A percentile compares a stretch with the other conserved stretches of the same genome.
phyloP scores from a whole-genome alignment of 2,797 vertebrate genomes.

The Apogon hyalosoma region DNA sequence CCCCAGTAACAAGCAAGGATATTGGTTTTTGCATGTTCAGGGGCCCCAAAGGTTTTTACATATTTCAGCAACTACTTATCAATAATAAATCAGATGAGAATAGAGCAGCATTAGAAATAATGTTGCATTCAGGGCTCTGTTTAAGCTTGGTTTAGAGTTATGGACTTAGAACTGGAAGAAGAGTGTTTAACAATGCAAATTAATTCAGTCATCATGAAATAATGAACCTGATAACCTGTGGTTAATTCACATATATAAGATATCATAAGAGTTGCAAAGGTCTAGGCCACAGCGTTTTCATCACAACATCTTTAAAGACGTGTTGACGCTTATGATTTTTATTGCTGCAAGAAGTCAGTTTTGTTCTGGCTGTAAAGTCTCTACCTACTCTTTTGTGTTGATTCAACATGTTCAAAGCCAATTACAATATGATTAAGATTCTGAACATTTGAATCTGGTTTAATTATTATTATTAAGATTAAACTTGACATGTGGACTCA shows the following conservation, averaged over 20 bases:
- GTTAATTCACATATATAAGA: not conserved
- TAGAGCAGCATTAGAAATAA: not conserved
- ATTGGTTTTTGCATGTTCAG: conserved; percentile 1
- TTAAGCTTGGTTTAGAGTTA: not conserved
- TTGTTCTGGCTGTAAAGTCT: not conserved
- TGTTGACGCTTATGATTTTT: not conserved
- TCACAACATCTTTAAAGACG: not conserved
- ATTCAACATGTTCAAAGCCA: conserved; percentile 5
- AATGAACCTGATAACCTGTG: conserved; percentile 13
- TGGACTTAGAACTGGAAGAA: not conserved
- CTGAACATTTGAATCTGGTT: not conserved
- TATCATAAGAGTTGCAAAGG: conserved; percentile 4
- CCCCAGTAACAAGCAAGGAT: not conserved
- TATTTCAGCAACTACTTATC: not conserved
- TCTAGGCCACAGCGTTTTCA: not conserved
- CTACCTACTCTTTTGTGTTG: conserved; percentile 4
- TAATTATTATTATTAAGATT: not conserved
- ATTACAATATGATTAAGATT: not conserved
- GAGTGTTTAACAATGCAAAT: conserved; percentile 8
- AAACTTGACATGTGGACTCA: not conserved
- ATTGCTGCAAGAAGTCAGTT: not conserved
- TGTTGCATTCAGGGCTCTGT: not conserved
- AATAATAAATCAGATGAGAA: conserved; percentile 17
- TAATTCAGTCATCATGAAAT: conserved; percentile 26
- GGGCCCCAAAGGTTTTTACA: not conserved